Conservation (phyloP, 2,888 invertebrate genomes). For the Napeogenes inachia region DNA sequence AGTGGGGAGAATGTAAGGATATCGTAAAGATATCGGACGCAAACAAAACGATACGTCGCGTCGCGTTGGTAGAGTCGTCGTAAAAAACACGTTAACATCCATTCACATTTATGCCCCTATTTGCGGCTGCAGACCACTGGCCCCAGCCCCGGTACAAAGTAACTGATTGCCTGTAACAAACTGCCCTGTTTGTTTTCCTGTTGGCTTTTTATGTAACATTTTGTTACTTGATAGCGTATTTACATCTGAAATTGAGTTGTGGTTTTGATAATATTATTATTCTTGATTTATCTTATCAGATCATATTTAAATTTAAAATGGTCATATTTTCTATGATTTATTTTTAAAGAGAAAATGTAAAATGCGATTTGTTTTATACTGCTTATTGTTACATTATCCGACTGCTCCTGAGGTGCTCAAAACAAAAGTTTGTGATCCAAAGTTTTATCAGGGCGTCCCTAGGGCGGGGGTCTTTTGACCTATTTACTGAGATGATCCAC, state of each 20-base stretch:
- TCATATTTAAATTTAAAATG: too few relatives aligned
- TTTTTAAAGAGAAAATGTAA: not conserved
- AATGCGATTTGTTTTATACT: slow-evolving; percentile 18
- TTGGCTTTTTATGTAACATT: slow-evolving; percentile 26
- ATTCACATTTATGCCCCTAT: slow-evolving; percentile 75
- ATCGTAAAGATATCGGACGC: slow-evolving; percentile 70
- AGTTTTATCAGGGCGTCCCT: slow-evolving; percentile 68
- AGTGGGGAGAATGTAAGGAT: slow-evolving; percentile 46
- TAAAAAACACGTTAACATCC: slow-evolving; percentile 78
- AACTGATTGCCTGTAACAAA: slow-evolving; percentile 64
- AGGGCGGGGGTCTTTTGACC: slow-evolving; percentile 65
- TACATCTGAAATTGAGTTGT: slow-evolving; percentile 3
- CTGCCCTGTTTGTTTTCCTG: slow-evolving; percentile 47
- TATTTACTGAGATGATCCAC: slow-evolving; percentile 68
- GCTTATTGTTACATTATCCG: slow-evolving; percentile 37
- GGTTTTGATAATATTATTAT: not conserved
- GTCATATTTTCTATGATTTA: too few relatives aligned
- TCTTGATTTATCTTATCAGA: too few relatives aligned
- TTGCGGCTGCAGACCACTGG: slow-evolving; percentile 61
- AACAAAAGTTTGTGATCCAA: slow-evolving; percentile 67
- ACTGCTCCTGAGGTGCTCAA: slow-evolving; percentile 61
- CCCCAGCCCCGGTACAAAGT: slow-evolving; percentile 59
- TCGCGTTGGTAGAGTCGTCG: slow-evolving; percentile 69
- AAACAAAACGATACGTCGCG: slow-evolving; percentile 75
- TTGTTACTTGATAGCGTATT: slow-evolving; percentile 7